These are phyloP conservation scores for Agrochola lychnidis DNA, from an alignment of 2,888 invertebrate species.

Conservation along the genomic window DNA sequence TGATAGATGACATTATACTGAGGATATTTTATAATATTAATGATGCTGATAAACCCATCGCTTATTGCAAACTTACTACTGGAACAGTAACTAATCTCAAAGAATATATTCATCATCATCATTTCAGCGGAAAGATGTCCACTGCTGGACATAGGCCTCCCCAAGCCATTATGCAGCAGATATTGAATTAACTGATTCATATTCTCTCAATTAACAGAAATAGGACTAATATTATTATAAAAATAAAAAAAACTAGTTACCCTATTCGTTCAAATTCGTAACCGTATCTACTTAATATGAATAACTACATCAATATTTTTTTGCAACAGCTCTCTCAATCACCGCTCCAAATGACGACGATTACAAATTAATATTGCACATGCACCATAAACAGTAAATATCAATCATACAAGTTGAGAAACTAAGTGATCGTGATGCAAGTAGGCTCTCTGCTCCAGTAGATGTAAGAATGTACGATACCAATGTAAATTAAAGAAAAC, in stretches of 20 bases:
- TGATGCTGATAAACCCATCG: not conserved
- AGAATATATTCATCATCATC: not conserved
- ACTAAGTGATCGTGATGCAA: slow-evolving; percentile 70
- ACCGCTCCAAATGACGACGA: slow-evolving; percentile 16
- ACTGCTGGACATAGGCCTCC: too few relatives aligned
- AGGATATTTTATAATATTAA: slow-evolving; percentile 7
- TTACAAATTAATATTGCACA: slow-evolving; percentile 48
- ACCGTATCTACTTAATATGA: not conserved
- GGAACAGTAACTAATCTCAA: not conserved
- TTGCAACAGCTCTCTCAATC: slow-evolving; percentile 30
- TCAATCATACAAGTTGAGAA: slow-evolving; percentile 63
- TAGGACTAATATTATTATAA: not conserved
- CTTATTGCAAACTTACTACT: not conserved
- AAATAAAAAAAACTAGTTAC: too few relatives aligned
- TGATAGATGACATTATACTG: not conserved
- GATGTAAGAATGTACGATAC: slow-evolving; percentile 59
- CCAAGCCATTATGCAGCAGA: not conserved
- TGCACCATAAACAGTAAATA: slow-evolving; percentile 38
- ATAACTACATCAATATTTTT: slow-evolving; percentile 16
- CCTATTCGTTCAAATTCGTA: not conserved
- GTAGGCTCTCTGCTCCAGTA: slow-evolving; percentile 71
- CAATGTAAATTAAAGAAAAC: slow-evolving; percentile 65
- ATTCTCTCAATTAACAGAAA: not conserved
- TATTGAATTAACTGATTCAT: not conserved
- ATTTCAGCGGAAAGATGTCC: too few relatives aligned